phyloP scores from a whole-genome alignment of 2,888 invertebrate species.

The Synanthedon formicaeformis region DNA sequence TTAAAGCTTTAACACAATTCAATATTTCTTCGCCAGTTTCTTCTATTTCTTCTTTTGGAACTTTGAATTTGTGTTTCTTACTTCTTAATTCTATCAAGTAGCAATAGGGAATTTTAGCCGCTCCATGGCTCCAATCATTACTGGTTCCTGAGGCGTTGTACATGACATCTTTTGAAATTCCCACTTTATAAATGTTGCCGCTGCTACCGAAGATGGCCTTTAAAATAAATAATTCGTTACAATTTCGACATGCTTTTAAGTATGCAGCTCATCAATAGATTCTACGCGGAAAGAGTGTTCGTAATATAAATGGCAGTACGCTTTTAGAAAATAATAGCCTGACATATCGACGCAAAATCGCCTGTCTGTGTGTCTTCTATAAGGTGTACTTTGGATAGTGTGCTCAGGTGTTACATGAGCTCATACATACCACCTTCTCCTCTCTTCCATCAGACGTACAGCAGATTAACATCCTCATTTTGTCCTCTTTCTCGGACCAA shows the following conservation, averaged over 20 bases:
- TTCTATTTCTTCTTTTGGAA: constrained; percentile 48
- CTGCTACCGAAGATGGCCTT: constrained; percentile 48
- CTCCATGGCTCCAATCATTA: constrained; percentile 48
- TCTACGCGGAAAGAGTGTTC: background rate
- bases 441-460: no score
- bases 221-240: background rate
- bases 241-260: background rate
- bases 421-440: no score
- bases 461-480: no score
- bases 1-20: constrained; percentile 37
- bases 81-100: constrained; percentile 54
- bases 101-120: constrained; percentile 47
- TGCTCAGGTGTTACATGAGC: no score
- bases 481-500: no score
- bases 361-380: no score
- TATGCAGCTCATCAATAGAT: background rate
- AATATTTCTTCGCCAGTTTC: constrained; percentile 46
- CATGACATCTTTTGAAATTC: constrained; percentile 55
- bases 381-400: no score
- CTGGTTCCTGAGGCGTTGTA: constrained; percentile 54
- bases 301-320: background rate
- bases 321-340: no score
- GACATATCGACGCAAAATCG: no score
- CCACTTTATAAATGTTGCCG: constrained; percentile 52
- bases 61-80: constrained; percentile 41